Conservation (phyloP, 2,888 invertebrate species). For the Synanthedon formicaeformis region DNA sequence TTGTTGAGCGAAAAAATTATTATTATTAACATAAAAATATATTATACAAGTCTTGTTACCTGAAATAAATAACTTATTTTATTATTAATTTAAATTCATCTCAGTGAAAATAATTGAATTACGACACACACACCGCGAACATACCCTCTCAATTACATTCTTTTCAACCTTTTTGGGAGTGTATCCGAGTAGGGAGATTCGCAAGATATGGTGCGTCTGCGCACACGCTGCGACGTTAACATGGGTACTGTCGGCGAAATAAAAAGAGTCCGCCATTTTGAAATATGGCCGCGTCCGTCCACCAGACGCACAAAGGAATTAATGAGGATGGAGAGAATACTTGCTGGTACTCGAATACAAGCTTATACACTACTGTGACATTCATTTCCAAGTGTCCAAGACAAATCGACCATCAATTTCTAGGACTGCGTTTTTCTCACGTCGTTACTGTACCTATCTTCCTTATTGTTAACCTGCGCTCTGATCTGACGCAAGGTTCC, state of each 20-base stretch:
- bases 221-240: constrained; percentile 13
- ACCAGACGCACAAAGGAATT: constrained; percentile 21
- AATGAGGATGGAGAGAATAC: constrained; percentile 13
- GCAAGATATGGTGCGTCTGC: constrained; percentile 9
- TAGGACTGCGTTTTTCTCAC: too few species aligned
- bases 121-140: background rate
- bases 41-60: too few species aligned
- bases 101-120: background rate
- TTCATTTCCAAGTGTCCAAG: background rate
- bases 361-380: background rate
- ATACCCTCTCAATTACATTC: constrained; percentile 1
- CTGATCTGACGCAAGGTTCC: too few species aligned
- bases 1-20: too few species aligned
- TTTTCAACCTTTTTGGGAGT: constrained; percentile 10
- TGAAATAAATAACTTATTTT: too few species aligned
- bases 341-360: background rate
- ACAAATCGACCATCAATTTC: background rate
- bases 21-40: too few species aligned
- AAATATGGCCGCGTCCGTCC: constrained; percentile 16
- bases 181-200: constrained; percentile 11
- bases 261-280: constrained; percentile 17
- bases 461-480: too few species aligned
- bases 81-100: too few species aligned
- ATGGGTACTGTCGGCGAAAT: constrained; percentile 3
- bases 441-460: too few species aligned